Percentiles rank a stretch among this genome's conserved stretches.
Evolutionary conservation across 2,113 vertebrate species (phyloP).

Genomic region (Phylloscopus trochiloides): DNA sequence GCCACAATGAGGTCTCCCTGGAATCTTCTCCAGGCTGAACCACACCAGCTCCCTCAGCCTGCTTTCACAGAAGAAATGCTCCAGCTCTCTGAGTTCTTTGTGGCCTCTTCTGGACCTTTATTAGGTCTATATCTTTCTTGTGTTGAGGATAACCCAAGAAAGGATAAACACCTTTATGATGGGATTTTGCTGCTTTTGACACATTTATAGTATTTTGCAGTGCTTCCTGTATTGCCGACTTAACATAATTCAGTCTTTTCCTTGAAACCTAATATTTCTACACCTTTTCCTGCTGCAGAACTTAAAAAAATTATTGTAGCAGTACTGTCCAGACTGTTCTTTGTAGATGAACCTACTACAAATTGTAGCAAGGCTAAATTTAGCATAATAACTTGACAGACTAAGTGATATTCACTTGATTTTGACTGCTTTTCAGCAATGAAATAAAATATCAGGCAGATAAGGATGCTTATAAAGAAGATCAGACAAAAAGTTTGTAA

Average conservation of each 20-base stretch:
- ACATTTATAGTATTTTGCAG: not conserved
- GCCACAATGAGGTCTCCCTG: too few relatives aligned
- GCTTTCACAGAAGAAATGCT: not conserved
- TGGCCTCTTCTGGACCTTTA: not conserved
- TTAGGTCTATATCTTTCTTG: too few relatives aligned
- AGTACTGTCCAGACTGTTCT: fast-evolving
- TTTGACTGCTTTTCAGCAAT: not conserved
- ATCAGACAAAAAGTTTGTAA: not conserved
- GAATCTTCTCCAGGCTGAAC: not conserved
- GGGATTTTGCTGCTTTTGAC: not conserved
- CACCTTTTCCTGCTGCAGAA: not conserved
- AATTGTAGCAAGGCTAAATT: not conserved
- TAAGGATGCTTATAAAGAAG: not conserved
- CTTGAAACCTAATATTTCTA: not conserved
- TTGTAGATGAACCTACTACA: not conserved
- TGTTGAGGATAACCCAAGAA: not conserved
- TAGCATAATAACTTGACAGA: not conserved
- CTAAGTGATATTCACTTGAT: not conserved
- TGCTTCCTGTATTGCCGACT: not conserved
- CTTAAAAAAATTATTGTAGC: not conserved
- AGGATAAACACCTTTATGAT: not conserved
- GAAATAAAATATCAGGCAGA: not conserved
- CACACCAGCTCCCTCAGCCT: not conserved
- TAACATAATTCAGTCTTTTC: not conserved
- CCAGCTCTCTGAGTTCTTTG: not conserved